Conservation (phyloP, 2,888 invertebrate genomes). For the Himalopsyche anomala region DNA sequence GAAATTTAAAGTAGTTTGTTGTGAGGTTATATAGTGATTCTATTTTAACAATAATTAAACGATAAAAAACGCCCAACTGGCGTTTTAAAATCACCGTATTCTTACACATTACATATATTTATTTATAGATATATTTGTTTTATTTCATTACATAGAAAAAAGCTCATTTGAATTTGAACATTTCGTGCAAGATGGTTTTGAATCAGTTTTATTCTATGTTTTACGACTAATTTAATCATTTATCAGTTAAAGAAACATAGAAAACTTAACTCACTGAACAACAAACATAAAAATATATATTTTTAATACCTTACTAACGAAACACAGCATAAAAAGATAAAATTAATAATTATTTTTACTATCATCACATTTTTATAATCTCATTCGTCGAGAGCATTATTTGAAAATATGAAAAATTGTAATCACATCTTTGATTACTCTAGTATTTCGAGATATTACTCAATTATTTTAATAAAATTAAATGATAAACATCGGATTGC, state of each 20-base stretch:
- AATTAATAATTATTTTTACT: constrained; percentile 22
- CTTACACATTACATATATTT: constrained; percentile 61
- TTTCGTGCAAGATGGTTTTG: constrained; percentile 65
- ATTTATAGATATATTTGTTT: constrained; percentile 63
- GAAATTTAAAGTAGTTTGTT: constrained; percentile 60
- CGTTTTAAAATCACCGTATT: constrained; percentile 63
- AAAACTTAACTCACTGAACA: constrained; percentile 42
- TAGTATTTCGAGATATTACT: neutral
- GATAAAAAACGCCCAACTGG: constrained; percentile 59
- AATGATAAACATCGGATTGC: neutral
- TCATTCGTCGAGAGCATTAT: neutral
- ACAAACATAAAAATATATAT: constrained; percentile 43
- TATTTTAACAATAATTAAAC: constrained; percentile 60
- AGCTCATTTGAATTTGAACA: constrained; percentile 66
- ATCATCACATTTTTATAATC: constrained; percentile 40
- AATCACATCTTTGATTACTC: constrained; percentile 26
- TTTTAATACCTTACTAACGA: constrained; percentile 39
- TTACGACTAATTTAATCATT: constrained; percentile 49
- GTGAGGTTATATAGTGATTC: constrained; percentile 61
- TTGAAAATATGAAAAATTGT: constrained; percentile 29
- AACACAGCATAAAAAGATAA: constrained; percentile 40
- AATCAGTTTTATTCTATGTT: constrained; percentile 54
- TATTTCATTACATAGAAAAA: constrained; percentile 65
- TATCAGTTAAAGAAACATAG: constrained; percentile 40
- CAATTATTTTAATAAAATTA: constrained; percentile 19